These are phyloP conservation scores for Silurus meridionalis DNA, from an alignment of 2,113 vertebrate species.

Conservation along the genomic window DNA sequence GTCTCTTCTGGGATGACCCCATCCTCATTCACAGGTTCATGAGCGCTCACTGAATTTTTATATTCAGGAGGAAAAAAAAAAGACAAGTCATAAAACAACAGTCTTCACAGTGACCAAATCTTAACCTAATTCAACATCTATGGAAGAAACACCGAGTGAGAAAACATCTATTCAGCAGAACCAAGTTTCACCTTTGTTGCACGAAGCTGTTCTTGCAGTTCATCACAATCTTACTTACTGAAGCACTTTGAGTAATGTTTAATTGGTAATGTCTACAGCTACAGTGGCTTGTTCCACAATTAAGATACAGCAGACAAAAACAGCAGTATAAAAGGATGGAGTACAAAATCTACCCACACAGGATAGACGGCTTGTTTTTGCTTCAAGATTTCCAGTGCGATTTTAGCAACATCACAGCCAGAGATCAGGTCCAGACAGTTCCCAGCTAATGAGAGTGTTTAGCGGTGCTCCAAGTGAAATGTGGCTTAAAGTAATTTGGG, in stretches of 20 bases:
- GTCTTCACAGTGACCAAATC: background rate
- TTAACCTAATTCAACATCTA: background rate
- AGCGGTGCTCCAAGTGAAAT: background rate
- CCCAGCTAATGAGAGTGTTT: constrained; percentile 19
- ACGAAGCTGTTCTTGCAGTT: background rate
- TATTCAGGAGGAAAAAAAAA: too few relatives aligned
- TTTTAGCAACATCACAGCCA: constrained; percentile 23
- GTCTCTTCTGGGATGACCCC: background rate
- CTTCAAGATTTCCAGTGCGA: background rate
- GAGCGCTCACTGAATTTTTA: background rate
- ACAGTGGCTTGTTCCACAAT: background rate
- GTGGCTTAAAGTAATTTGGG: background rate
- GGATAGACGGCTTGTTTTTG: constrained; percentile 7
- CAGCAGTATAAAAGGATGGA: background rate
- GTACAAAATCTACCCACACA: background rate
- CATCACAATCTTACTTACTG: background rate
- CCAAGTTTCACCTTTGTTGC: too few relatives aligned
- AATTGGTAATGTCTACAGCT: background rate
- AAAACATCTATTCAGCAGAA: background rate
- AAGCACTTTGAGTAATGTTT: background rate
- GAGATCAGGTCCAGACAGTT: constrained; percentile 28
- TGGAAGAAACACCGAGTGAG: background rate
- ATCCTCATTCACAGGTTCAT: background rate
- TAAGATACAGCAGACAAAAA: background rate
- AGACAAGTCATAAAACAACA: too few relatives aligned